A percentile compares a stretch with the other conserved stretches of the same genome.
phyloP scores from a whole-genome alignment of 2,113 vertebrate genomes.

The Alectura lathami region DNA sequence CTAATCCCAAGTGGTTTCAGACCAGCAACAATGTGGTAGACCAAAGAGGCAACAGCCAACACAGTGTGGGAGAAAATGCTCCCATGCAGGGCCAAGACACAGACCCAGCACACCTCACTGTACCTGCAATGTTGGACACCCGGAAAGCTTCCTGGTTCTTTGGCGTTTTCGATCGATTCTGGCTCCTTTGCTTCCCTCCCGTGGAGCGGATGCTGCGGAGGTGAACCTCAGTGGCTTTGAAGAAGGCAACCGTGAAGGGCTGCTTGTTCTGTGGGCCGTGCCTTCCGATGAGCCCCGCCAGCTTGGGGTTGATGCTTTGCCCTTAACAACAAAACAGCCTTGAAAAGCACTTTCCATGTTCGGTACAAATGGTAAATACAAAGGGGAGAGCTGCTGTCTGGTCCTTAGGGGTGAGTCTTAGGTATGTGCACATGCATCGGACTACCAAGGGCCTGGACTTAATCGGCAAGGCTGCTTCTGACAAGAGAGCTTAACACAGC shows the following conservation, averaged over 20 bases:
- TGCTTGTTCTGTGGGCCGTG: slow-evolving; percentile 96
- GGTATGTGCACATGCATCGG: fast-evolving
- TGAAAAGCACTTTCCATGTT: background rate
- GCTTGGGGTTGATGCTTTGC: slow-evolving; percentile 90
- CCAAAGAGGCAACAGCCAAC: slow-evolving; percentile 21
- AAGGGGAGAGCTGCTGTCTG: background rate
- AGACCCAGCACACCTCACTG: fast-evolving
- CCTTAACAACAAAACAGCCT: slow-evolving; percentile 68
- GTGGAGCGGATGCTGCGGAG: slow-evolving; percentile 92
- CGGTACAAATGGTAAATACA: background rate
- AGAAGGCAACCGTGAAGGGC: slow-evolving; percentile 97
- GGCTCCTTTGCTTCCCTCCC: slow-evolving; percentile 86
- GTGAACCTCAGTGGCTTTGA: slow-evolving; percentile 96
- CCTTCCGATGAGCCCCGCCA: slow-evolving; percentile 89
- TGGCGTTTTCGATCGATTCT: slow-evolving; percentile 87
- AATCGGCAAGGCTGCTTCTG: background rate
- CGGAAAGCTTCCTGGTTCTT: slow-evolving; percentile 92
- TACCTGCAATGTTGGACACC: slow-evolving; percentile 90
- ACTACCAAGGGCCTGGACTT: background rate
- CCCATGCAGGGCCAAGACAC: background rate
- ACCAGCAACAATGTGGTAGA: background rate
- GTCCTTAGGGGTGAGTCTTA: background rate
- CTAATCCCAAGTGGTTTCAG: background rate
- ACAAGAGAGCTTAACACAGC: background rate
- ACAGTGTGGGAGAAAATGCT: background rate